phyloP scores from a whole-genome alignment of 1,140 invertebrate genomes.

The Leguminivora glycinivorella region DNA sequence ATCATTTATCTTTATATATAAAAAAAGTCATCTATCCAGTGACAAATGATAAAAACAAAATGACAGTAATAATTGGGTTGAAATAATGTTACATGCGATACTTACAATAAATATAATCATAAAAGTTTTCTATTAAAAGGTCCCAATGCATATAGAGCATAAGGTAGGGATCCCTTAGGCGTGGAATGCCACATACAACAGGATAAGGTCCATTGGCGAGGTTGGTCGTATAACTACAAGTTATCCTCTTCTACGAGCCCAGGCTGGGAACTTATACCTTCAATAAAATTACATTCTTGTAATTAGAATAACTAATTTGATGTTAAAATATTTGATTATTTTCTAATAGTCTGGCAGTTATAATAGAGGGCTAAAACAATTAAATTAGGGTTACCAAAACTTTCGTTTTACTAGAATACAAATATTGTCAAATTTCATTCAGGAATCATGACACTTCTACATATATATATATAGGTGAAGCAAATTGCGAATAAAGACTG shows the following conservation, averaged over 20 bases:
- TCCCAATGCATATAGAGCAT: too few species aligned
- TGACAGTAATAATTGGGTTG: background rate
- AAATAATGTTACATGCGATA: slow-evolving; percentile 2
- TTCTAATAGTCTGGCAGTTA: background rate
- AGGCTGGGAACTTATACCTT: background rate
- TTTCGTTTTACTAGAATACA: too few species aligned
- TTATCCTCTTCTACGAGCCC: background rate
- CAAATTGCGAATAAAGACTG: too few species aligned
- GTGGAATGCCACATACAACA: background rate
- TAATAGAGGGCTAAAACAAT: too few species aligned
- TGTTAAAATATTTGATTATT: background rate
- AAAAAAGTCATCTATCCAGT: too few species aligned
- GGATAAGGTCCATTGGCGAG: slow-evolving; percentile 10
- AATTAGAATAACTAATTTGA: background rate
- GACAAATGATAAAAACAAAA: background rate
- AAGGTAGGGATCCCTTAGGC: too few species aligned
- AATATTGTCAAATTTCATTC: too few species aligned
- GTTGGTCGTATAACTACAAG: background rate
- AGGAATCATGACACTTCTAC: too few species aligned
- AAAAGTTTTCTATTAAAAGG: too few species aligned
- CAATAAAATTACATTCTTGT: background rate
- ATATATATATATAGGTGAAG: too few species aligned
- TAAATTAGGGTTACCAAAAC: too few species aligned
- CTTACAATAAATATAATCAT: slow-evolving; percentile 3
- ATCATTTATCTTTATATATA: background rate